phyloP scores from a whole-genome alignment of 2,888 invertebrate species.

The Heliconius sara region DNA sequence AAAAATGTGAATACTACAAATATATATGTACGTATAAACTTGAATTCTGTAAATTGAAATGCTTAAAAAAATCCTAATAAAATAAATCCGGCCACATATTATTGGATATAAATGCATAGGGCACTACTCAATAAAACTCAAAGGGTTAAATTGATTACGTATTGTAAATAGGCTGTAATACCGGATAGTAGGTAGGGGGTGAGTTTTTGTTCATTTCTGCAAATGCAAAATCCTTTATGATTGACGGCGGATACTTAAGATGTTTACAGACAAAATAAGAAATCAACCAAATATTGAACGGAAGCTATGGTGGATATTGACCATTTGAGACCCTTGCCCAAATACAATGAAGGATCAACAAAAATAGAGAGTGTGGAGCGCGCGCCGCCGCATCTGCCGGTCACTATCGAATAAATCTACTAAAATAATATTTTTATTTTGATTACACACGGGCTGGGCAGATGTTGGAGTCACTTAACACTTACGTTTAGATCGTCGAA shows the following conservation, averaged over 20 bases:
- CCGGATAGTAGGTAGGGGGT: slow-evolving; percentile 46
- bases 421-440: slow-evolving; percentile 84
- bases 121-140: slow-evolving; percentile 28
- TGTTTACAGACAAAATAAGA: slow-evolving; percentile 72
- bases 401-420: slow-evolving; percentile 83
- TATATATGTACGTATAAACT: background rate
- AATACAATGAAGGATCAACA: slow-evolving; percentile 75
- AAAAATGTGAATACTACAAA: background rate
- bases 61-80: background rate
- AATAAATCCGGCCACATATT: background rate
- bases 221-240: slow-evolving; percentile 56
- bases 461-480: slow-evolving; percentile 71
- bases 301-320: slow-evolving; percentile 77
- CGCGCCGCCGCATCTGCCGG: slow-evolving; percentile 77
- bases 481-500: slow-evolving; percentile 46
- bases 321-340: slow-evolving; percentile 71
- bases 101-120: slow-evolving; percentile 12
- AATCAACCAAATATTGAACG: slow-evolving; percentile 68
- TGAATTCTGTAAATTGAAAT: background rate
- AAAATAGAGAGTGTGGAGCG: slow-evolving; percentile 73
- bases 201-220: slow-evolving; percentile 48
- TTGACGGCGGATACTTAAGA: slow-evolving; percentile 66
- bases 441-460: slow-evolving; percentile 81
- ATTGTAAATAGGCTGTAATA: slow-evolving; percentile 39
- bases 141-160: slow-evolving; percentile 43